Base-by-base conservation (phyloP, 2,888 invertebrate species). In the Gibbula magus region DNA sequence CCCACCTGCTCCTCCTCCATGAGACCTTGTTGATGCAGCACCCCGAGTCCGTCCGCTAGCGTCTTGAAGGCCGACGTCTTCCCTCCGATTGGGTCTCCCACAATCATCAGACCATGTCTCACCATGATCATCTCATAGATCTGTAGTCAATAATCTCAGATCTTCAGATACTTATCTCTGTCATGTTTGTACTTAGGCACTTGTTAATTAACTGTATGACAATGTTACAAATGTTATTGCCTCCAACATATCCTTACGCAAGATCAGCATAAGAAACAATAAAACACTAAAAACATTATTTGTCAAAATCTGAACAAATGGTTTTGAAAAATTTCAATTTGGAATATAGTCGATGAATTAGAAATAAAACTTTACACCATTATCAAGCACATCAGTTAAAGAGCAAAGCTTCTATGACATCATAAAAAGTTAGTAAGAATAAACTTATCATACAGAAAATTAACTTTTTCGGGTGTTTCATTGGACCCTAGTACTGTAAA, bases 101-200 rank as follows among this genome's bases (percentile, higher is more conserved):
- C 92, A 61, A 93, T 91, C 92, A 93, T 93, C 78, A 93, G 88
- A 32, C 93, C 93, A 82, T 93, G 93, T 20, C 92, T 87, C 18
- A 92, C 92, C 75, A 91, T 83, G 73, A 93, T 91, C 92, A 93
- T 93, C 84, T 93, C 92, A 84, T 93, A 93, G 67, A 92, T 91
- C 92, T 92, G 83, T 32, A 0, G 3, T 16, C 0, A 61, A 29
- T 25, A 25, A 67, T 10, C 45, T 10, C 1, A 35, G 18, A 22
- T 4, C 18, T 39, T 32, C n/a, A 73, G 16, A 35, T 74, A 18
- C n/a, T 7, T 22, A n/a, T n/a, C n/a, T n/a, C n/a, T n/a, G n/a
- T n/a, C n/a, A n/a, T n/a, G n/a, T n/a, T n/a, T n/a, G n/a, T n/a
- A n/a, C n/a, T n/a, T n/a, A n/a, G n/a, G n/a, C n/a, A n/a, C 35